Evolutionary conservation across 2,888 invertebrate species (phyloP).

Genomic region (Boloria selene): DNA sequence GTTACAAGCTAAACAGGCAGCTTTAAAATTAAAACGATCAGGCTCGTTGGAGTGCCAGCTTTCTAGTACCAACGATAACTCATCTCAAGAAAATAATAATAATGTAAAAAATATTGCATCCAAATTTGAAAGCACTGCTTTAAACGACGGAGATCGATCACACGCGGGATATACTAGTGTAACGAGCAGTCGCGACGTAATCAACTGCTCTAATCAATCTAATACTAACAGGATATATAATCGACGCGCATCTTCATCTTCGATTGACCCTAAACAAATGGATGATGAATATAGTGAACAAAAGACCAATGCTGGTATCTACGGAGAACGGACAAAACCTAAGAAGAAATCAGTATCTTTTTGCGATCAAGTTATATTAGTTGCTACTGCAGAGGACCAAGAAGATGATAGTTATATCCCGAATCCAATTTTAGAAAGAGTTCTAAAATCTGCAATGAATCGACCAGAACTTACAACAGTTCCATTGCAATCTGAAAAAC

Average conservation of each 20-base stretch:
- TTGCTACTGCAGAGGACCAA: constrained; percentile 95
- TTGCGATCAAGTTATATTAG: constrained; percentile 95
- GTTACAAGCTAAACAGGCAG: constrained; percentile 89
- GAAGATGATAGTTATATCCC: constrained; percentile 95
- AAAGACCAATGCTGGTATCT: constrained; percentile 58
- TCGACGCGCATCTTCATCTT: constrained; percentile 69
- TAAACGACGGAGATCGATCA: constrained; percentile 62
- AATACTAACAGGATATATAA: constrained; percentile 59
- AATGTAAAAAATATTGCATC: constrained; percentile 91
- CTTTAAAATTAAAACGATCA: constrained; percentile 67
- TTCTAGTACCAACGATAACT: constrained; percentile 56
- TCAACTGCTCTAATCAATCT: constrained; percentile 70
- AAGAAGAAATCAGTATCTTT: constrained; percentile 97
- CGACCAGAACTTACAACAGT: constrained; percentile 85
- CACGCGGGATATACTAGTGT: constrained; percentile 72
- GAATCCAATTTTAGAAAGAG: constrained; percentile 93
- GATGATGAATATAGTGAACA: constrained; percentile 68
- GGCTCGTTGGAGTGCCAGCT: constrained; percentile 68
- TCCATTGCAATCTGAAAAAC: constrained; percentile 75
- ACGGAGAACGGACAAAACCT: constrained; percentile 82
- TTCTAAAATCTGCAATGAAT: constrained; percentile 90
- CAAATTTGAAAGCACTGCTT: constrained; percentile 85
- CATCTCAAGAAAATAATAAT: constrained; percentile 48
- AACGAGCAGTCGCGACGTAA: constrained; percentile 73
- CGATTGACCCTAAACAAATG: constrained; percentile 71